A percentile compares a stretch with the other conserved stretches of the same genome.
Conservation (phyloP, 2,888 invertebrate genomes). For the Chamaedrilus cognettii region DNA sequence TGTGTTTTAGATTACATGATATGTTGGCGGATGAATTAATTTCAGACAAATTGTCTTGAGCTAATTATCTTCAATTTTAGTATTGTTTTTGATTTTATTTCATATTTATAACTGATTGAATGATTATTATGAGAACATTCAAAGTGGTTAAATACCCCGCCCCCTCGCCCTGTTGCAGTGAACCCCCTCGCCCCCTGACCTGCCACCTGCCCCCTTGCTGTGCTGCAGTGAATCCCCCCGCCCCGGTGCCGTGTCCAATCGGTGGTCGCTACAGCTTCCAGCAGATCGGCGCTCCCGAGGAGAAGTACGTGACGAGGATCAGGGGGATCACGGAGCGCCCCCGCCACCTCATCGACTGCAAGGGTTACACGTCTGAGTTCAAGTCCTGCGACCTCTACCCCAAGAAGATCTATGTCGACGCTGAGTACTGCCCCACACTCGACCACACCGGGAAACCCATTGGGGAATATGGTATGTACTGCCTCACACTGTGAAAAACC, state of each 20-base stretch:
- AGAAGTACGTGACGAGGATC: slow-evolving; percentile 84
- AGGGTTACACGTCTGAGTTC: slow-evolving; percentile 91
- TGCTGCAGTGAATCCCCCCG: slow-evolving; percentile 67
- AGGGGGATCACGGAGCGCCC: slow-evolving; percentile 93
- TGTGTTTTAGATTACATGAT: too few species aligned
- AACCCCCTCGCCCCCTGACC: too few species aligned
- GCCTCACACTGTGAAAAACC: not conserved
- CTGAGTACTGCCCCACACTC: slow-evolving; percentile 94
- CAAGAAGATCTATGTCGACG: slow-evolving; percentile 91
- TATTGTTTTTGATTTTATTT: too few species aligned
- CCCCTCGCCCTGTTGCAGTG: too few species aligned
- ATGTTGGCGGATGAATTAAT: too few species aligned
- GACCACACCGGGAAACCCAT: slow-evolving; percentile 93
- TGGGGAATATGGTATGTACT: slow-evolving; percentile 65
- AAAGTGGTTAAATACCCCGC: too few species aligned
- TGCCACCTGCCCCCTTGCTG: too few species aligned
- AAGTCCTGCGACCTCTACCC: slow-evolving; percentile 90
- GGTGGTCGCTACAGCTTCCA: slow-evolving; percentile 96
- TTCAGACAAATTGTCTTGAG: too few species aligned
- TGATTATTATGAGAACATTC: too few species aligned
- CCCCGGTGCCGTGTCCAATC: slow-evolving; percentile 90
- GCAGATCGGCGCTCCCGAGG: slow-evolving; percentile 66
- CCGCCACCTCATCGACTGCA: slow-evolving; percentile 82
- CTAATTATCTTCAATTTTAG: too few species aligned
- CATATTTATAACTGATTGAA: too few species aligned